Evolutionary conservation across 2,113 vertebrate species (phyloP).

Genomic region (Tragelaphus scriptus): DNA sequence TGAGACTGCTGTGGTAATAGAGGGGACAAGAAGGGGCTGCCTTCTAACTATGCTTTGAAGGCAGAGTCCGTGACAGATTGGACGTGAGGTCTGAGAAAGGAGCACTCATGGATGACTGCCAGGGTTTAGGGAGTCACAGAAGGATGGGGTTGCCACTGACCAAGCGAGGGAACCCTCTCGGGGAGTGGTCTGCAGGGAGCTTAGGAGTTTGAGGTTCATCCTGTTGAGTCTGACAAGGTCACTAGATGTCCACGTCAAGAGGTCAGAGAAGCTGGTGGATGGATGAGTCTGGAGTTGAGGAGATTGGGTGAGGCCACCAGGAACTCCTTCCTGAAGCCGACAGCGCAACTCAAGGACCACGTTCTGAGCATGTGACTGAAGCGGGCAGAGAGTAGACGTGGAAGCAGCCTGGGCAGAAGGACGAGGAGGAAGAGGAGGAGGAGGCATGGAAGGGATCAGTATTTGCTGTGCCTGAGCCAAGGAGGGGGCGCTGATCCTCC

Average conservation of each 20-base stretch:
- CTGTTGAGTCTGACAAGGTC: background rate
- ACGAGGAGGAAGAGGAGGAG: fast-evolving
- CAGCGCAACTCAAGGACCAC: background rate
- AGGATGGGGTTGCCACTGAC: background rate
- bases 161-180: fast-evolving
- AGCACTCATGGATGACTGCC: background rate
- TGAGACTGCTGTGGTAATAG: fast-evolving
- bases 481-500: background rate
- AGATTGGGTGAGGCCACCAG: background rate
- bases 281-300: background rate
- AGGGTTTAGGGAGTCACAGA: background rate
- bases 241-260: fast-evolving
- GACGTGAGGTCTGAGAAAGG: background rate
- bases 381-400: background rate
- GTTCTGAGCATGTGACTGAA: background rate
- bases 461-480: background rate
- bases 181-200: no score
- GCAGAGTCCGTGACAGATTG: background rate
- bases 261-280: background rate
- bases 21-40: background rate
- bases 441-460: background rate
- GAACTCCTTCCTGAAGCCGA: background rate
- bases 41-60: background rate
- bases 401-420: background rate
- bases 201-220: background rate